Evolutionary conservation across 2,888 invertebrate genomes (phyloP).

Genomic region (Cerceris rybyensis): DNA sequence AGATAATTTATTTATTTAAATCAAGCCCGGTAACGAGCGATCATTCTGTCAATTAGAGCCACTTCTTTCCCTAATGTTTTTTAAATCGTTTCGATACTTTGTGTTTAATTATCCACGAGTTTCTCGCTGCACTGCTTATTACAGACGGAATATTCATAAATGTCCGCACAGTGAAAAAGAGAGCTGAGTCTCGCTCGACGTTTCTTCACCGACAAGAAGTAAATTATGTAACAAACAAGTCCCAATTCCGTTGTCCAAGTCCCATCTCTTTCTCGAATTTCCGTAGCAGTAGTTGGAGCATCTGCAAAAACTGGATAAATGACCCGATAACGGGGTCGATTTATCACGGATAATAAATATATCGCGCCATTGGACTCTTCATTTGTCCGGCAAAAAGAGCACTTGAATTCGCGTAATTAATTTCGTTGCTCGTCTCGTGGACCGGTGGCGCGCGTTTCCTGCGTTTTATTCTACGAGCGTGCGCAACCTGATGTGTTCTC

Average conservation of each 20-base stretch:
- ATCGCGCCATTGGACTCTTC: conserved; percentile 20
- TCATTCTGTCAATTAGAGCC: too few relatives aligned
- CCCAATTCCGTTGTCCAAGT: conserved; percentile 7
- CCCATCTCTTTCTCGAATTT: conserved; percentile 15
- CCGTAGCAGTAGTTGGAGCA: conserved; percentile 10
- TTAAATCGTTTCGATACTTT: neutral
- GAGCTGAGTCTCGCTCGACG: neutral
- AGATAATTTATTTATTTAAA: neutral
- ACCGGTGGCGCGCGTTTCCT: neutral
- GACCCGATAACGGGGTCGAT: conserved; percentile 44
- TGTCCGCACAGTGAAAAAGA: too few relatives aligned
- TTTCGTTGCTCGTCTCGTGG: conserved; percentile 11
- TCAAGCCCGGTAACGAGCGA: neutral
- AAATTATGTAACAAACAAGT: conserved; percentile 41
- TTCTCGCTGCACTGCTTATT: too few relatives aligned
- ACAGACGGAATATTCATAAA: too few relatives aligned
- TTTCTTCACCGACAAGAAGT: conserved; percentile 3
- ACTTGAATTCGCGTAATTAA: conserved; percentile 29
- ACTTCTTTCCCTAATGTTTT: neutral
- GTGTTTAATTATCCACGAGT: neutral
- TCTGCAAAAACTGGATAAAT: conserved; percentile 38
- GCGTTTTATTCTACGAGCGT: conserved; percentile 13
- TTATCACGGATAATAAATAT: conserved; percentile 21
- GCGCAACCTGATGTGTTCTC: neutral
- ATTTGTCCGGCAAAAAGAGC: conserved; percentile 6